Evolutionary conservation across 2,113 vertebrate genomes (phyloP).

Genomic region (Scolopax mira): DNA sequence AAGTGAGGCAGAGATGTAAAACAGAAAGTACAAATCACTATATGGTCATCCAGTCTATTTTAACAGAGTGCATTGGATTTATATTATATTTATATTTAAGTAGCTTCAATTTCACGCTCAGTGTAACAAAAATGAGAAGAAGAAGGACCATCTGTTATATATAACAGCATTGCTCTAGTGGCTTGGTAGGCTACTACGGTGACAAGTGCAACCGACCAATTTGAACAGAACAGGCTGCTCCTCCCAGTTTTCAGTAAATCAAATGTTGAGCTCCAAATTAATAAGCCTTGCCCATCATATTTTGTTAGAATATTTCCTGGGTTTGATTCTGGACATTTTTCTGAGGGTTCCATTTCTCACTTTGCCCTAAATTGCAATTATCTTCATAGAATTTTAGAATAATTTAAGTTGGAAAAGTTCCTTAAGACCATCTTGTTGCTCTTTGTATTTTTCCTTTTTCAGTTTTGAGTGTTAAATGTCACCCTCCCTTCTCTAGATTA

Average conservation of each 20-base stretch:
- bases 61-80: background rate
- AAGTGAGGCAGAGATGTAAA: background rate
- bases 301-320: background rate
- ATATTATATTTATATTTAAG: background rate
- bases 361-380: background rate
- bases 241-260: background rate
- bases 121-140: background rate
- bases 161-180: background rate
- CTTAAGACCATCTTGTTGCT: background rate
- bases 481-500: background rate
- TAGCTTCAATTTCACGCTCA: background rate
- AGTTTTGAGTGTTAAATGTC: background rate
- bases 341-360: background rate
- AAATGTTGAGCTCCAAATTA: background rate
- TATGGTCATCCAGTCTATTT: background rate
- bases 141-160: background rate
- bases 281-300: background rate
- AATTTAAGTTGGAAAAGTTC: background rate
- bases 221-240: background rate
- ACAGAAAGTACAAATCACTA: background rate
- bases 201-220: background rate
- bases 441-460: background rate
- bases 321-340: background rate
- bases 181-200: fast-evolving
- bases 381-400: background rate